phyloP scores from a whole-genome alignment of 2,888 invertebrate species.

The Pharmacophagus antenor region DNA sequence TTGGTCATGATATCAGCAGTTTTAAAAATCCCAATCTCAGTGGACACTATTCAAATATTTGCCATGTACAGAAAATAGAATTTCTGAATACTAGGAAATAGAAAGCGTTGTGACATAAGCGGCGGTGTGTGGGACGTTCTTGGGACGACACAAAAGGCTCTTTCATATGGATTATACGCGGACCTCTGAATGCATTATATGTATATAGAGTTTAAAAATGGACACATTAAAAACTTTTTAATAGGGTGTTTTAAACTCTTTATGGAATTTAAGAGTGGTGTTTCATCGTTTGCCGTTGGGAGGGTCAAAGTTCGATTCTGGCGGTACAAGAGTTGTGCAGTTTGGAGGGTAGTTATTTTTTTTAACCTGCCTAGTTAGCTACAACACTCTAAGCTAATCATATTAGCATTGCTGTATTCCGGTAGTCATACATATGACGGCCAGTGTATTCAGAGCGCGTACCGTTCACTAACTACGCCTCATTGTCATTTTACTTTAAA shows the following conservation, averaged over 20 bases:
- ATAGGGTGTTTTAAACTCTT: not conserved
- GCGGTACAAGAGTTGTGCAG: too few species aligned
- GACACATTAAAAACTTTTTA: not conserved
- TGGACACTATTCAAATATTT: conserved; percentile 21
- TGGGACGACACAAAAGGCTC: conserved; percentile 11
- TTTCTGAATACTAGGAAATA: conserved; percentile 15
- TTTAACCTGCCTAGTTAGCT: too few species aligned
- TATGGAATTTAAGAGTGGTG: too few species aligned
- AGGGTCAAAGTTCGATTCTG: too few species aligned
- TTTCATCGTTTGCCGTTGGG: too few species aligned
- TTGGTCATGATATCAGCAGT: conserved; percentile 4
- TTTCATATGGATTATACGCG: conserved; percentile 12
- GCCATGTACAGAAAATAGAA: conserved; percentile 15
- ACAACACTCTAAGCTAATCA: too few species aligned
- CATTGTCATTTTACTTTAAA: too few species aligned
- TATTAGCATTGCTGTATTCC: too few species aligned
- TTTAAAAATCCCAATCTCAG: conserved; percentile 15
- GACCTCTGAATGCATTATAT: not conserved
- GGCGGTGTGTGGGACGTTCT: not conserved
- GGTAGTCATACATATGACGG: too few species aligned
- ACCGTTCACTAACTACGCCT: too few species aligned
- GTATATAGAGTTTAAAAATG: not conserved
- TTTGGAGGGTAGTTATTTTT: too few species aligned
- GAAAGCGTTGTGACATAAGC: conserved; percentile 1
- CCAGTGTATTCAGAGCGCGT: too few species aligned